phyloP scores from a whole-genome alignment of 2,888 invertebrate species.

The Phengaris alcon region DNA sequence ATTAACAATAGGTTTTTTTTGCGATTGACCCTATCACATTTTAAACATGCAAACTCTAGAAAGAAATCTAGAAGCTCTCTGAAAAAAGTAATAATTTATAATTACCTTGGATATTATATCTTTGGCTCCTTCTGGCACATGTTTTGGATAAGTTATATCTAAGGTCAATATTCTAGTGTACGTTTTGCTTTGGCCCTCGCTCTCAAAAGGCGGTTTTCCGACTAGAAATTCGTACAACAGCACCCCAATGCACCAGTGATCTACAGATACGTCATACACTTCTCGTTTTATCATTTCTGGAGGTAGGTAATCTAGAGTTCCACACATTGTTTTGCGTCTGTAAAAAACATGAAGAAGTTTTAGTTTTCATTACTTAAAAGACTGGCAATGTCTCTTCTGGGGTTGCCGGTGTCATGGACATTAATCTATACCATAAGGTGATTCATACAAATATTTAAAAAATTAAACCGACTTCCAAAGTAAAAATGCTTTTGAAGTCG shows the following conservation, averaged over 20 bases:
- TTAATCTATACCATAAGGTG: no score
- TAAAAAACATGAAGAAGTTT: constrained; percentile 11
- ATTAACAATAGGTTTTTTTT: no score
- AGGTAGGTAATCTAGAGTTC: constrained; percentile 96
- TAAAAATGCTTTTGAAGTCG: no score
- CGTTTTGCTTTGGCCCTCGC: constrained; percentile 83
- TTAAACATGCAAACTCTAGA: no score
- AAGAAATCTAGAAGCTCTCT: no score
- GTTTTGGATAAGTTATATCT: constrained; percentile 82
- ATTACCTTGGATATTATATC: constrained; percentile 87
- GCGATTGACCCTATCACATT: no score
- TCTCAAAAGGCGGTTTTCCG: constrained; percentile 96
- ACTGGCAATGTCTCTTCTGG: no score
- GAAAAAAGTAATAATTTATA: no score
- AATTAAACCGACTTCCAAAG: no score
- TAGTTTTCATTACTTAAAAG: background rate
- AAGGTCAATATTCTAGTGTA: constrained; percentile 84
- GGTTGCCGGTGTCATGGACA: no score
- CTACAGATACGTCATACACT: constrained; percentile 87
- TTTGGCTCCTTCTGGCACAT: constrained; percentile 83
- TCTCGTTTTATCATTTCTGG: constrained; percentile 96
- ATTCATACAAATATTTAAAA: no score
- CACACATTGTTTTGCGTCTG: constrained; percentile 94
- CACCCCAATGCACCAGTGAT: constrained; percentile 96
- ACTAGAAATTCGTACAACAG: constrained; percentile 95